A percentile compares a stretch with the other conserved stretches of the same genome.
These are phyloP conservation scores for Diplodus puntazzo DNA, from an alignment of 2,797 vertebrate genomes.

Conservation along the genomic window DNA sequence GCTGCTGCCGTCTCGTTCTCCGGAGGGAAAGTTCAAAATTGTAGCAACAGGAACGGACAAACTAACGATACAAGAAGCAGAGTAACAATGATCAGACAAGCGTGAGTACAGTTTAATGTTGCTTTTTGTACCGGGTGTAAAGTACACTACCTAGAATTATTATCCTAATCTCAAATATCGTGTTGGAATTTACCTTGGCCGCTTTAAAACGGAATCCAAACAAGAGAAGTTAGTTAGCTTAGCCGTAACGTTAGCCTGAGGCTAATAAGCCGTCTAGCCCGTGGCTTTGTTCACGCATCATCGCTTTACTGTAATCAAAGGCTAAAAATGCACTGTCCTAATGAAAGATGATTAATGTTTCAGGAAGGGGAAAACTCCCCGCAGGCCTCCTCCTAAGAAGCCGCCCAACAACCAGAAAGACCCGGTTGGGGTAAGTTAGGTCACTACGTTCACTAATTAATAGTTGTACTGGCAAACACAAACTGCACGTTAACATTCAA, in stretches of 20 bases:
- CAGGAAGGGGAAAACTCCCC: conserved; percentile 89
- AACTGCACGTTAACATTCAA: not conserved
- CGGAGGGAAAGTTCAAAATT: conserved; percentile 84
- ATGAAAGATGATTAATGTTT: not conserved
- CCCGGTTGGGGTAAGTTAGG: conserved; percentile 91
- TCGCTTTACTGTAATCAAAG: not conserved
- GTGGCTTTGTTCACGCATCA: not conserved
- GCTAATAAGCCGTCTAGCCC: not conserved
- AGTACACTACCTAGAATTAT: fast-evolving
- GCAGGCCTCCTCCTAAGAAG: conserved; percentile 86
- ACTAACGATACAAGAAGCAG: not conserved
- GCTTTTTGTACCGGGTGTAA: fast-evolving
- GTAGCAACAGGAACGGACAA: conserved; percentile 15
- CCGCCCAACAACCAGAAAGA: conserved; percentile 89
- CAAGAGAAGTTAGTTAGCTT: not conserved
- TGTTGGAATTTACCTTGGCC: not conserved
- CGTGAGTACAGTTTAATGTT: conserved; percentile 64
- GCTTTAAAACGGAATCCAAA: not conserved
- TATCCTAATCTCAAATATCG: not conserved
- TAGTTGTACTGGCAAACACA: not conserved
- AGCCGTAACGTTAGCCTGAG: not conserved
- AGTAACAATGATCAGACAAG: conserved; percentile 75
- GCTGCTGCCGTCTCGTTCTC: conserved; percentile 53
- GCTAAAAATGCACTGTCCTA: not conserved
- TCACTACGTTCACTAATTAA: not conserved